These are phyloP conservation scores for Smittia aterrima DNA, from an alignment of 2,888 invertebrate genomes.

Conservation along the genomic window DNA sequence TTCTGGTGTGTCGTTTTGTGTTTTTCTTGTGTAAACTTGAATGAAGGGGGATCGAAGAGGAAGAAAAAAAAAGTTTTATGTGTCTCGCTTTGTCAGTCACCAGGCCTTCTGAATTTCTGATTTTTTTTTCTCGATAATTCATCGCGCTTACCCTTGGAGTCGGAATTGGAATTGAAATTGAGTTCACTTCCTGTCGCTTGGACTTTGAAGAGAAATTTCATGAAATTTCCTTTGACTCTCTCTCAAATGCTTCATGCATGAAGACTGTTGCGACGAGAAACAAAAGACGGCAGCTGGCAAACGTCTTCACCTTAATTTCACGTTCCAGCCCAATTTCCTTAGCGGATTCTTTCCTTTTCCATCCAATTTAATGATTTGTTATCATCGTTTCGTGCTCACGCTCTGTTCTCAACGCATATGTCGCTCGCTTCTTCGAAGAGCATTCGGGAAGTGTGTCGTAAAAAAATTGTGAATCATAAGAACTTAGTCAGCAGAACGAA, in stretches of 20 bases:
- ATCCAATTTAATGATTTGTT: conserved; percentile 27
- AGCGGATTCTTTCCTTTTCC: background rate
- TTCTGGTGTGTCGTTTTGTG: conserved; percentile 34
- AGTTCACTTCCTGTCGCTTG: conserved; percentile 32
- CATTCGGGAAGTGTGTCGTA: background rate
- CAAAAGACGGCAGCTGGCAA: conserved; percentile 23
- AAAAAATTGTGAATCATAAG: background rate
- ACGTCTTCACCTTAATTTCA: conserved; percentile 30
- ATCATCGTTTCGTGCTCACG: background rate
- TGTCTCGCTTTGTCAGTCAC: conserved; percentile 39
- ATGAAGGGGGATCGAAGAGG: background rate
- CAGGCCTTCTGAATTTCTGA: conserved; percentile 31
- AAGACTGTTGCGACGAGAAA: background rate
- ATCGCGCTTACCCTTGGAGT: conserved; percentile 29
- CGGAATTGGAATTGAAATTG: conserved; percentile 27
- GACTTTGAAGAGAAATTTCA: background rate
- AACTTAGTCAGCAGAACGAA: background rate
- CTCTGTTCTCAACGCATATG: background rate
- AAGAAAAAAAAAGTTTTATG: conserved; percentile 29
- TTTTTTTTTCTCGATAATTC: conserved; percentile 22
- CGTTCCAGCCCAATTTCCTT: background rate
- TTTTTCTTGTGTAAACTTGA: conserved; percentile 9
- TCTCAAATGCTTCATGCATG: background rate
- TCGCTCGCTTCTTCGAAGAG: background rate
- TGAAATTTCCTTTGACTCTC: background rate